Conservation (phyloP, 1,140 invertebrate species). For the Drosophila serrata region DNA sequence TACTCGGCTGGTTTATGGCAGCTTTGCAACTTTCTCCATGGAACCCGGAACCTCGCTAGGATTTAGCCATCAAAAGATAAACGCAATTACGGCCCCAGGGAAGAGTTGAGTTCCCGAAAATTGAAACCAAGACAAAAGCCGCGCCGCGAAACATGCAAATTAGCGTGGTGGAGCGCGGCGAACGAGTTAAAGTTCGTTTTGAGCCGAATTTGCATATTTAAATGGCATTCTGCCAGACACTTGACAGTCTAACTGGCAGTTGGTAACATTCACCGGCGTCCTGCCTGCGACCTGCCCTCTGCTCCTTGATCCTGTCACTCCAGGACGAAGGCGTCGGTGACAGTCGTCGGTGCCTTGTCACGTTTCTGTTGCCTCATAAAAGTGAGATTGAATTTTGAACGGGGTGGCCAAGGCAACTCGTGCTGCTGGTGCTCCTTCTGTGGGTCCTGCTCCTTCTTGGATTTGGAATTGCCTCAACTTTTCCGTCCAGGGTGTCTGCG, state of each 20-base stretch:
- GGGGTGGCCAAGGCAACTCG: slow-evolving; percentile 54
- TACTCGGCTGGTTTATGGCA: slow-evolving; percentile 67
- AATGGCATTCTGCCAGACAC: slow-evolving; percentile 75
- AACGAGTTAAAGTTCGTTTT: slow-evolving; percentile 80
- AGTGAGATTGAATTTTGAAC: slow-evolving; percentile 82
- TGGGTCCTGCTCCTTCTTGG: slow-evolving; percentile 12
- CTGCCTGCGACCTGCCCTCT: slow-evolving; percentile 4
- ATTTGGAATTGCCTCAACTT: slow-evolving; percentile 56
- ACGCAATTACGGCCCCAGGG: slow-evolving; percentile 68
- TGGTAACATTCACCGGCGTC: slow-evolving; percentile 51
- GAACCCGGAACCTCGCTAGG: slow-evolving; percentile 33
- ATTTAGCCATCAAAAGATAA: slow-evolving; percentile 80
- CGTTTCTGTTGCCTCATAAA: slow-evolving; percentile 79
- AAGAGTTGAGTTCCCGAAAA: slow-evolving; percentile 13
- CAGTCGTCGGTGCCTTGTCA: slow-evolving; percentile 75
- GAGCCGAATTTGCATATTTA: slow-evolving; percentile 79
- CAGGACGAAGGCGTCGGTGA: slow-evolving; percentile 36
- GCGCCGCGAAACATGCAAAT: slow-evolving; percentile 75
- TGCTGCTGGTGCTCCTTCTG: slow-evolving; percentile 14
- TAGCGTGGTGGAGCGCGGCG: slow-evolving; percentile 59
- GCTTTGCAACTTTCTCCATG: slow-evolving; percentile 37
- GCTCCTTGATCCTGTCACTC: slow-evolving; percentile 53
- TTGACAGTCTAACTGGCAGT: slow-evolving; percentile 64
- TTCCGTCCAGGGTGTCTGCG: slow-evolving; percentile 56
- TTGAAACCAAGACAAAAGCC: slow-evolving; percentile 62